phyloP scores from a whole-genome alignment of 2,113 vertebrate species.

The Protomyctophum bolini region DNA sequence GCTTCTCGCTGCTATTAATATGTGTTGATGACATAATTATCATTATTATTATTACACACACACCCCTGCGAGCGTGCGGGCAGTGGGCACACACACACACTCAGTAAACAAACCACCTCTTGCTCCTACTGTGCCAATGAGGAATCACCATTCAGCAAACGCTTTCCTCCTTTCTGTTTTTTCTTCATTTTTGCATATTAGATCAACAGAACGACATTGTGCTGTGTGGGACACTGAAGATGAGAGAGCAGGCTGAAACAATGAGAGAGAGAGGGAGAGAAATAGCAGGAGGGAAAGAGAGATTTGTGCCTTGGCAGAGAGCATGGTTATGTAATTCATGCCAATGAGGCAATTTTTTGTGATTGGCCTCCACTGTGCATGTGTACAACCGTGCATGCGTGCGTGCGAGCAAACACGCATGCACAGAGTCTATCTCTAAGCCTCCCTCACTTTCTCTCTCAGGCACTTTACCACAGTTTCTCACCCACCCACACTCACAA shows the following conservation, averaged over 20 bases:
- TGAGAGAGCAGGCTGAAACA: slow-evolving; percentile 26
- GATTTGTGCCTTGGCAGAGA: slow-evolving; percentile 59
- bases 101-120: slow-evolving; percentile 38
- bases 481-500: neutral
- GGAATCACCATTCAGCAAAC: slow-evolving; percentile 11
- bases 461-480: neutral
- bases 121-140: slow-evolving; percentile 22
- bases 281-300: slow-evolving; percentile 13
- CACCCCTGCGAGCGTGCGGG: too few species aligned
- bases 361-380: slow-evolving; percentile 40
- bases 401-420: neutral
- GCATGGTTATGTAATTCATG: slow-evolving; percentile 62
- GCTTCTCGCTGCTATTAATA: slow-evolving; percentile 47
- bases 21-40: slow-evolving; percentile 7
- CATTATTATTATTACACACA: slow-evolving; percentile 37
- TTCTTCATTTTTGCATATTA: slow-evolving; percentile 23
- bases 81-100: too few species aligned
- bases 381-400: slow-evolving; percentile 16
- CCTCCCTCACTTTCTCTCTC: neutral
- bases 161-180: too few species aligned
- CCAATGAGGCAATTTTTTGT: slow-evolving; percentile 60
- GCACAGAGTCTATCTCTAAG: neutral
- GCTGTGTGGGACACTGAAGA: slow-evolving; percentile 30
- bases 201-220: slow-evolving; percentile 50
- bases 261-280: neutral